phyloP scores from a whole-genome alignment of 35 echinoderm and acorn worm species.

The Ptychodera flava region DNA sequence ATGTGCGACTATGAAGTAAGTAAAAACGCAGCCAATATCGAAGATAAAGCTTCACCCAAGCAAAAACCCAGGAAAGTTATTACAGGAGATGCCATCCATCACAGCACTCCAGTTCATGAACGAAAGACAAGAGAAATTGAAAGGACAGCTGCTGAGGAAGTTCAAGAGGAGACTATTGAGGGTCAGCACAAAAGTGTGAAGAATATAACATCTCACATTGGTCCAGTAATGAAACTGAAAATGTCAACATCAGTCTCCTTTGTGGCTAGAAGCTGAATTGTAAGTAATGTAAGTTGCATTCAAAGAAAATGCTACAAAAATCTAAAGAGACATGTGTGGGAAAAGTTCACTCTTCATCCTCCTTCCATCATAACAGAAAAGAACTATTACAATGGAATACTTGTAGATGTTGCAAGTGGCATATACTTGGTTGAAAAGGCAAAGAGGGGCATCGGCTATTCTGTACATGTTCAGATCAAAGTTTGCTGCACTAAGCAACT shows the following conservation, averaged over 20 bases:
- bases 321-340: background rate
- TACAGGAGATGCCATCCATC: background rate
- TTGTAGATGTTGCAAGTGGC: background rate
- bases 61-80: background rate
- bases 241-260: background rate
- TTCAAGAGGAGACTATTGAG: background rate
- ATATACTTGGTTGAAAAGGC: background rate
- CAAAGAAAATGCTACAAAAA: background rate
- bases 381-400: background rate
- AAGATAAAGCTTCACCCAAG: too few relatives aligned
- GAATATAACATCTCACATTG: background rate
- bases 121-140: background rate
- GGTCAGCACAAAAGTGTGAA: background rate
- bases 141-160: background rate
- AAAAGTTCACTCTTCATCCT: background rate
- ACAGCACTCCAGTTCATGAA: background rate
- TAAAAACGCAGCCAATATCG: too few relatives aligned
- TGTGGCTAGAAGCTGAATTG: background rate
- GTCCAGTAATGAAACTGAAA: background rate
- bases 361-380: background rate
- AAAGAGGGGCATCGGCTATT: background rate
- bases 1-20: background rate
- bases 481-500: background rate
- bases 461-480: background rate
- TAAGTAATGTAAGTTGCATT: background rate